Conservation (phyloP, 2,888 invertebrate species). For the Drosophila anomelani region DNA sequence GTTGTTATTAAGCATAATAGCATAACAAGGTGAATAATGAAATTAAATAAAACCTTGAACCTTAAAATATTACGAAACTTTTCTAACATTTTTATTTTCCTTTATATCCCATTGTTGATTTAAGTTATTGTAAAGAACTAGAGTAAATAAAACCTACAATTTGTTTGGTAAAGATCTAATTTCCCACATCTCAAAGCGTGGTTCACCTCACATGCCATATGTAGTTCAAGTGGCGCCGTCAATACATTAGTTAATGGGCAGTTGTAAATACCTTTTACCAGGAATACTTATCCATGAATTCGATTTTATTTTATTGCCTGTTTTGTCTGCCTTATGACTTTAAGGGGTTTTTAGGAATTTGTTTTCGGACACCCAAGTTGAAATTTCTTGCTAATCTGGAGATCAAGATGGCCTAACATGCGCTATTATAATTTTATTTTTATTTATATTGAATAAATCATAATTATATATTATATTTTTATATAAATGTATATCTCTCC, state of each 20-base stretch:
- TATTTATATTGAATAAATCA: too few species aligned
- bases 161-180: too few species aligned
- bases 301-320: not conserved
- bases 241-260: not conserved
- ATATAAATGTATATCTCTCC: too few species aligned
- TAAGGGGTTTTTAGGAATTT: not conserved
- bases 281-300: not conserved
- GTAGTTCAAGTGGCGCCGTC: not conserved
- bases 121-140: too few species aligned
- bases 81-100: not conserved
- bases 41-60: constrained; percentile 2
- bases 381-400: not conserved
- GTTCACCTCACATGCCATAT: not conserved
- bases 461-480: too few species aligned
- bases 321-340: not conserved
- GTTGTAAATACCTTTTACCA: not conserved
- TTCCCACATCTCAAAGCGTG: too few species aligned
- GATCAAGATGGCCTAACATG: too few species aligned
- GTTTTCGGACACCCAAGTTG: not conserved
- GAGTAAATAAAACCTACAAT: too few species aligned
- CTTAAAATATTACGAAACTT: not conserved
- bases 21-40: not conserved
- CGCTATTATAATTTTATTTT: too few species aligned
- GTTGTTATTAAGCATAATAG: not conserved
- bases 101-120: too few species aligned